Evolutionary conservation across 2,113 vertebrate genomes (phyloP), one percentile per base, ranked within the genome.

Genomic region (Oryzias celebensis): DNA sequence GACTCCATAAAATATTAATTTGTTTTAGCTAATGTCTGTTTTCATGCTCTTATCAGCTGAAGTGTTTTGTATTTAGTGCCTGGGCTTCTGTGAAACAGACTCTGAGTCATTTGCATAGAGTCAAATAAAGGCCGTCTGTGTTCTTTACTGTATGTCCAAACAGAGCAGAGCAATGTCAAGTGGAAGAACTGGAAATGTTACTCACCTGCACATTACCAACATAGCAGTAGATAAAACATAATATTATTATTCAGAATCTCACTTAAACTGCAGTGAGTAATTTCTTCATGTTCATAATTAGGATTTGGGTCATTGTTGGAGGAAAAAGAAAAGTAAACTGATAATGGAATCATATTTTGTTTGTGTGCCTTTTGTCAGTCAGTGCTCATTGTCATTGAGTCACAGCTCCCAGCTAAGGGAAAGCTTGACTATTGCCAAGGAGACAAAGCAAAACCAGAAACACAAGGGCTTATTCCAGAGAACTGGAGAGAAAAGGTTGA

Each of bases 171-270:
- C 16, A 20, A 13, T 20, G 36, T 62, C 16, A 42, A 23, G 52
- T 55, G 59, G 63, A 41, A 68, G 36, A 12, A 64, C 49, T 66
- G 61, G 61, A 69, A 65, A 53, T 66, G 52, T 66, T 47, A 28
- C 31, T 62, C 41, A 17, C n/a, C 49, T 52, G 36, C 36, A 49
- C 20, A 26, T 53, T 31, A 49, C 41, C 62, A 52, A 45, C 24
- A 1, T 50, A 14, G 14, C 23, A 14, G 14, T 26, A 45, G 20
- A 22, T 10, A 24, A 16, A 17, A 24, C 4, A 4, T 0, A 14
- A 42, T 5, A 4, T 17, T 5, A 4, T 17, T 45, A 7, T 18
- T 14, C 14, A 28, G 10, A 31, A 7, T 58, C 24, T 18, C 4
- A 2, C 7, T 24, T 47, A 1, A 18, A 47, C 5, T 47, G 17